These are phyloP conservation scores for Piscicola geometra DNA, from an alignment of 2,888 invertebrate species.

Conservation along the genomic window DNA sequence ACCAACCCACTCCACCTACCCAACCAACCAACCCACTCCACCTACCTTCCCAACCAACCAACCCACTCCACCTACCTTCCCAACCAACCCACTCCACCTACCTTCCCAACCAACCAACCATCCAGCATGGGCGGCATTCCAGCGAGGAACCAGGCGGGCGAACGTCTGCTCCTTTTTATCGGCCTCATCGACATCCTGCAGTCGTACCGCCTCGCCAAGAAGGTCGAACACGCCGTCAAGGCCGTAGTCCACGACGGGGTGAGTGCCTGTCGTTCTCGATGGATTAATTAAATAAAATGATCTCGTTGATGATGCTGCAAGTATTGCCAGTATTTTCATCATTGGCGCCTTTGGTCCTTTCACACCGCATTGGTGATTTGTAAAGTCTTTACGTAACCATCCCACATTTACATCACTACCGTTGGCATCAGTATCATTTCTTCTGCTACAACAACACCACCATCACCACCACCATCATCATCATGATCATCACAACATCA, in stretches of 20 bases:
- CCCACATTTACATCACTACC: background rate
- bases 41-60: no score
- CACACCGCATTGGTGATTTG: background rate
- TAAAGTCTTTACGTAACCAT: background rate
- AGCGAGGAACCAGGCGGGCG: constrained; percentile 90
- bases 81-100: no score
- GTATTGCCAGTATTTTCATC: background rate
- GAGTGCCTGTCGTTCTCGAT: constrained; percentile 39
- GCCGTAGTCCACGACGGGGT: constrained; percentile 85
- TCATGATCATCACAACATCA: no score
- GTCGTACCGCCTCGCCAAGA: constrained; percentile 92
- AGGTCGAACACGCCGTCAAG: constrained; percentile 96
- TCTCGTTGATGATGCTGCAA: background rate
- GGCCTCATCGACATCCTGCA: constrained; percentile 98
- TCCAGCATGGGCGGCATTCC: constrained; percentile 93
- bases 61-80: no score
- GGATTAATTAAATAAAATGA: background rate
- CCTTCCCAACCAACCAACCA: no score
- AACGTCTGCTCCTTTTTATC: constrained; percentile 84
- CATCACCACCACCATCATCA: no score
- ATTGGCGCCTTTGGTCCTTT: background rate
- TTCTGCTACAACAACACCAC: no score
- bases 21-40: no score
- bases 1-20: no score
- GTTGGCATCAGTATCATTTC: background rate